Base-by-base conservation (phyloP, 2,113 vertebrate species). In the Crotalus viridis region DNA sequence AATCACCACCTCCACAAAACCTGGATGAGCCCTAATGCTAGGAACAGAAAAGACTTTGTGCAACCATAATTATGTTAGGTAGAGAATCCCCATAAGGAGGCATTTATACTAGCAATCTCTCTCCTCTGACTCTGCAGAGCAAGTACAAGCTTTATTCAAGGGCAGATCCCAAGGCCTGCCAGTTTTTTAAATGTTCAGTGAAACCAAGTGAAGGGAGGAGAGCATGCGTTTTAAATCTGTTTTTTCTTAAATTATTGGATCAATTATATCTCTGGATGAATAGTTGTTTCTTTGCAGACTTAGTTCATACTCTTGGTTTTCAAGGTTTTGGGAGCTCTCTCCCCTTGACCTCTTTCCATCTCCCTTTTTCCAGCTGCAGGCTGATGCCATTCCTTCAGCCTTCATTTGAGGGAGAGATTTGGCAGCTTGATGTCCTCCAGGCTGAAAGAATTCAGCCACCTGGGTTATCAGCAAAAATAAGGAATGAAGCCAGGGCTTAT, bases 351-450 rank as follows among this genome's bases (percentile, higher is more conserved):
- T 69, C 56, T 28, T 92, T 54, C 54, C 5, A 3, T 57, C 19
- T 64, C 57, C 46, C 48, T 64, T 48, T 56, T 48, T 87, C 46
- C 19, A 61, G 13, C 21, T 85, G 39, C 15, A 52, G 13, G 89
- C 48, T 90, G 74, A 81, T 81, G 89, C 92, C 24, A 90, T 85
- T 86, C 39, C 33, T 81, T 64, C 89, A 87, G 81, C 92, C 92
- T 93, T 93, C 89, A 59, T 61, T 90, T 90, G 43, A 28, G 22
- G 81, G 26, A 64, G 28, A 93, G 89, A 93, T 90, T 54, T 59
- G 57, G 81, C 81, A 54, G 81, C 69, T 86, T 69, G 89, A 90
- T 93, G 89, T 87, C 92, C 92, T 93, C 81, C 56, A 52, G n/a
- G 89, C 74, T 64, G 89, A 90, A 90, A 51, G 81, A 90, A 93